Conservation (phyloP, 1,140 invertebrate genomes). For the Calliphora vicina region DNA sequence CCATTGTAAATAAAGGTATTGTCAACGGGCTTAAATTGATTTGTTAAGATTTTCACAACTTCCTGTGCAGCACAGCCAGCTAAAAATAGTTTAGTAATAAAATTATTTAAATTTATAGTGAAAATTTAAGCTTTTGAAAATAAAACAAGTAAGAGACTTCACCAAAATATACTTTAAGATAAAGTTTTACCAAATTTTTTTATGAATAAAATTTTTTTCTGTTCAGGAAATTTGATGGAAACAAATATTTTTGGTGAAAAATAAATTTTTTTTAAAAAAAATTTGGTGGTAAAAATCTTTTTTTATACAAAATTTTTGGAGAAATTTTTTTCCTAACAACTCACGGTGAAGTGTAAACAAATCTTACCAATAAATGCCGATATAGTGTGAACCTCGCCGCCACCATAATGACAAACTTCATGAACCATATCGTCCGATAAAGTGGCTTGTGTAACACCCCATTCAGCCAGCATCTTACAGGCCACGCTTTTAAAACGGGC, state of each 20-base stretch:
- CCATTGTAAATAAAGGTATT: slow-evolving; percentile 97
- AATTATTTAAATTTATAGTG: neutral
- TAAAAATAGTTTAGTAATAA: slow-evolving; percentile 49
- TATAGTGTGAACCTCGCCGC: slow-evolving; percentile 93
- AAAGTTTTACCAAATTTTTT: no score
- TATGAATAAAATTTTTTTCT: no score
- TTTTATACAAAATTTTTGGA: no score
- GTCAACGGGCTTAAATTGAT: slow-evolving; percentile 95
- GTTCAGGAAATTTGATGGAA: no score
- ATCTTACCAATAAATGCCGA: slow-evolving; percentile 84
- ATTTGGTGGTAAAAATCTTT: no score
- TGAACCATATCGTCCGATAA: slow-evolving; percentile 94
- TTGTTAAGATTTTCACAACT: slow-evolving; percentile 95
- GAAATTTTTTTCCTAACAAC: no score
- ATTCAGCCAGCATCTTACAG: slow-evolving; percentile 83
- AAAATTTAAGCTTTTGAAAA: no score
- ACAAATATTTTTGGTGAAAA: no score
- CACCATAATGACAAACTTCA: slow-evolving; percentile 94
- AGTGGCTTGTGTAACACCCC: slow-evolving; percentile 75
- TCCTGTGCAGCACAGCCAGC: slow-evolving; percentile 95
- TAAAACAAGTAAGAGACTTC: no score
- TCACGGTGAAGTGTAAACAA: no score
- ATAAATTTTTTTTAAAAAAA: no score
- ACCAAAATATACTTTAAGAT: no score
- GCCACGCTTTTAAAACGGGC: slow-evolving; percentile 82